Evolutionary conservation across 1,140 invertebrate species (phyloP).

Genomic region (Pseudoatta argentina): DNA sequence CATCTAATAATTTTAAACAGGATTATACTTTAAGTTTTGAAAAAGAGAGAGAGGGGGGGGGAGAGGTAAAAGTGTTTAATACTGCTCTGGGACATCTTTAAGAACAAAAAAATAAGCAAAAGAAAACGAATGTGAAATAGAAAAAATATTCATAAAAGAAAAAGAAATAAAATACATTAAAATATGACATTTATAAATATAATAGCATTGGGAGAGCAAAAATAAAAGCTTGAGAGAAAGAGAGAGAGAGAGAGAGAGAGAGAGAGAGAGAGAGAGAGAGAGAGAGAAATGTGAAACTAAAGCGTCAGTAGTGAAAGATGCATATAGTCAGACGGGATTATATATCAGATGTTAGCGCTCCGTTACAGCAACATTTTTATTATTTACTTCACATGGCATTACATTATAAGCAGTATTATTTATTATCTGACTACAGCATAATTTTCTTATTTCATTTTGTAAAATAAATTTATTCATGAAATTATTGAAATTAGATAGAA

Average conservation of each 20-base stretch:
- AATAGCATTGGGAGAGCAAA: too few species aligned
- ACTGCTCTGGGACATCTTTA: too few species aligned
- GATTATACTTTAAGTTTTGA: background rate
- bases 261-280: too few species aligned
- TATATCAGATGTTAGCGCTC: background rate
- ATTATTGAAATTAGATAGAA: background rate
- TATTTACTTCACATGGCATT: background rate
- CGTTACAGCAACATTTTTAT: background rate
- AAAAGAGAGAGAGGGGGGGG: too few species aligned
- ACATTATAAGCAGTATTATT: background rate
- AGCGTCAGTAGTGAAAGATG: conserved; percentile 1
- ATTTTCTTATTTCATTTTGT: background rate
- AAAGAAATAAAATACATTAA: too few species aligned
- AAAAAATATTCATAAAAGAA: too few species aligned
- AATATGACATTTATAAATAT: too few species aligned
- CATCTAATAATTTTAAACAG: background rate
- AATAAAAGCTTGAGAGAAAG: background rate
- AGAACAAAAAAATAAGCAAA: too few species aligned
- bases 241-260: too few species aligned
- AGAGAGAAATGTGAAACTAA: background rate
- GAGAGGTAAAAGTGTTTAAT: too few species aligned
- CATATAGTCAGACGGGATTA: background rate
- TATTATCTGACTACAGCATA: background rate
- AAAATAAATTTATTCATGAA: background rate
- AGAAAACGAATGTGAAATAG: too few species aligned